These are phyloP conservation scores for Meteorus colon DNA, from an alignment of 2,888 invertebrate genomes.

Conservation along the genomic window DNA sequence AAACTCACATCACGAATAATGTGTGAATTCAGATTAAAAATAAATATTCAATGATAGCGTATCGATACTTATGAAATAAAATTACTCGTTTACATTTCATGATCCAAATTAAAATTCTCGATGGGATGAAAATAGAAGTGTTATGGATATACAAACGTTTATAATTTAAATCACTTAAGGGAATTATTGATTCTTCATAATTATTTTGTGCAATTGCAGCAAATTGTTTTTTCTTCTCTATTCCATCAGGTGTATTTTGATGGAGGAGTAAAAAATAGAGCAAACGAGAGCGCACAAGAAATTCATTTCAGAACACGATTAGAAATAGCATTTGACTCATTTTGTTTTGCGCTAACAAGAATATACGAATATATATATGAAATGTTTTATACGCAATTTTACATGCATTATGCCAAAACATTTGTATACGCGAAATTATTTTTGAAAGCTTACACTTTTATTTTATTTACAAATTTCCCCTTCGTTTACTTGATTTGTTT, in stretches of 20 bases:
- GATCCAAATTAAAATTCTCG: background rate
- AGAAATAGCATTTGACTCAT: background rate
- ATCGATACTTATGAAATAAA: background rate
- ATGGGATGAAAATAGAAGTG: background rate
- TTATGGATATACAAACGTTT: background rate
- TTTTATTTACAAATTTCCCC: constrained; percentile 6
- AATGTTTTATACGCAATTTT: background rate
- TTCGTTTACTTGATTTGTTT: background rate
- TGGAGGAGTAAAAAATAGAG: background rate
- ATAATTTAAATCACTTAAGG: background rate
- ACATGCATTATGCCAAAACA: background rate
- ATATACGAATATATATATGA: background rate
- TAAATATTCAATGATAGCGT: background rate
- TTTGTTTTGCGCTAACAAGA: constrained; percentile 7
- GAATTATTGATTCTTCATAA: background rate
- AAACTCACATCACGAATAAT: background rate
- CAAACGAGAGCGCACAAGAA: background rate
- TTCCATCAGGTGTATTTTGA: background rate
- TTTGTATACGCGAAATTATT: constrained; percentile 24
- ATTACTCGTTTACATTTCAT: background rate
- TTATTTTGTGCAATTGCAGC: constrained; percentile 25
- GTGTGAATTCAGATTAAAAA: background rate
- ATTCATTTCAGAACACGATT: background rate
- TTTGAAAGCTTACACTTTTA: constrained; percentile 5
- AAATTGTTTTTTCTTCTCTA: background rate